A percentile compares a stretch with the other conserved stretches of the same genome.
Evolutionary conservation across 2,888 invertebrate genomes (phyloP).

Genomic region (Anthophora plumipes): DNA sequence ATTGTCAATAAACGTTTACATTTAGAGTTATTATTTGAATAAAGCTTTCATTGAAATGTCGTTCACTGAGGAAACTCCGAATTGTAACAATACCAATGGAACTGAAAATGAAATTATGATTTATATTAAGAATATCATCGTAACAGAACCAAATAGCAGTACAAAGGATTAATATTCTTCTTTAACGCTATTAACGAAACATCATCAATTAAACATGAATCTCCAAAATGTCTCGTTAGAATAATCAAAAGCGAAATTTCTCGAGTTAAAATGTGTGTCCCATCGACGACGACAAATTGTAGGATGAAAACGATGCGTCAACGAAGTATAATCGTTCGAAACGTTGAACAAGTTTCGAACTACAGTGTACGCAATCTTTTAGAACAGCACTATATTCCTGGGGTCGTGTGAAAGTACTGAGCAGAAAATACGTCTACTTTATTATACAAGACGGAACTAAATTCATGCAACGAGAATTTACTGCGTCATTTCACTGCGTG

Average conservation of each 20-base stretch:
- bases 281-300: not conserved
- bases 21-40: no score
- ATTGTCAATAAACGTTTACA: no score
- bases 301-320: not conserved
- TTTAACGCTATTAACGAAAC: not conserved
- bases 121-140: no score
- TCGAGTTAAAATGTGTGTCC: not conserved
- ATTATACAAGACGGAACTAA: conserved; percentile 62
- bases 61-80: no score
- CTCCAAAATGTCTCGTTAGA: not conserved
- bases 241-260: not conserved
- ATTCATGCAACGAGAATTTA: conserved; percentile 70
- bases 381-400: conserved; percentile 25
- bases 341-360: conserved; percentile 9
- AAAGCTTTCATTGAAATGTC: no score
- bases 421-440: conserved; percentile 59
- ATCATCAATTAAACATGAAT: not conserved
- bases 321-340: conserved; percentile 16
- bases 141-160: no score
- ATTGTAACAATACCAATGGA: no score
- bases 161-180: no score
- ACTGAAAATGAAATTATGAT: no score
- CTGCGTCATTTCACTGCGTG: conserved; percentile 59
- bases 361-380: conserved; percentile 17
- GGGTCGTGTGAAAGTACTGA: conserved; percentile 46